phyloP scores from a whole-genome alignment of 1,140 invertebrate genomes.

The Zaprionus africanus region DNA sequence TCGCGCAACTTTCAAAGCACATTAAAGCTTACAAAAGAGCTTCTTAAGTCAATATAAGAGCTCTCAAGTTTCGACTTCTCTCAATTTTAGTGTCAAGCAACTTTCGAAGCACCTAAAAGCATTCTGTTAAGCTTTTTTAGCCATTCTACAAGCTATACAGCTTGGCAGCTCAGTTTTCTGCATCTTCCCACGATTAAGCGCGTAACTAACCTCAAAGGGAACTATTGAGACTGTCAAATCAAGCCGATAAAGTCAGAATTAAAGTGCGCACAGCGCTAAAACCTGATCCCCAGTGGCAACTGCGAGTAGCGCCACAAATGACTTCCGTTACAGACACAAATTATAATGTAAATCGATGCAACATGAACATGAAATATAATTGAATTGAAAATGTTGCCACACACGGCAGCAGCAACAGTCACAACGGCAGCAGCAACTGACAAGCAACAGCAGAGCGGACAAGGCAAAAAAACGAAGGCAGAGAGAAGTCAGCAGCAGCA shows the following conservation, averaged over 20 bases:
- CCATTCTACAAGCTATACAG: background rate
- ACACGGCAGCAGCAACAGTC: slow-evolving; percentile 62
- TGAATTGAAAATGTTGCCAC: slow-evolving; percentile 81
- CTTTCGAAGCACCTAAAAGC: slow-evolving; percentile 5
- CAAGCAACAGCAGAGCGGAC: slow-evolving; percentile 54
- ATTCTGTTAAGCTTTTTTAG: background rate
- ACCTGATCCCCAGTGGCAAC: slow-evolving; percentile 3
- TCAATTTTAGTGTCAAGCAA: background rate
- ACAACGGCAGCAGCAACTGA: slow-evolving; percentile 43
- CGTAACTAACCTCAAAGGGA: background rate
- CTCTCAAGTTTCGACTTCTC: background rate
- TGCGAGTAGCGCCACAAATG: slow-evolving; percentile 62
- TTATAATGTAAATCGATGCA: slow-evolving; percentile 83
- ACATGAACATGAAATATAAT: slow-evolving; percentile 83
- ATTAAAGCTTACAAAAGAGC: background rate
- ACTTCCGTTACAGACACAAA: slow-evolving; percentile 79
- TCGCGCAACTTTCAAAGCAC: background rate
- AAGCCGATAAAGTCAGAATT: slow-evolving; percentile 4
- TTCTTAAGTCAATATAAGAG: background rate
- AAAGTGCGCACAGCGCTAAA: slow-evolving; percentile 1
- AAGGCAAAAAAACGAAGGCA: slow-evolving; percentile 7
- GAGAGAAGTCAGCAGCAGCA: background rate
- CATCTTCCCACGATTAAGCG: background rate
- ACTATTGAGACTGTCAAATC: background rate
- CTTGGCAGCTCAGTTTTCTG: background rate